Percentiles rank a stretch among this genome's conserved stretches.
These are phyloP conservation scores for Chondrilla cf. caribensis DNA, from an alignment of 37 sponge, comb jelly and placozoan species.

Conservation along the genomic window DNA sequence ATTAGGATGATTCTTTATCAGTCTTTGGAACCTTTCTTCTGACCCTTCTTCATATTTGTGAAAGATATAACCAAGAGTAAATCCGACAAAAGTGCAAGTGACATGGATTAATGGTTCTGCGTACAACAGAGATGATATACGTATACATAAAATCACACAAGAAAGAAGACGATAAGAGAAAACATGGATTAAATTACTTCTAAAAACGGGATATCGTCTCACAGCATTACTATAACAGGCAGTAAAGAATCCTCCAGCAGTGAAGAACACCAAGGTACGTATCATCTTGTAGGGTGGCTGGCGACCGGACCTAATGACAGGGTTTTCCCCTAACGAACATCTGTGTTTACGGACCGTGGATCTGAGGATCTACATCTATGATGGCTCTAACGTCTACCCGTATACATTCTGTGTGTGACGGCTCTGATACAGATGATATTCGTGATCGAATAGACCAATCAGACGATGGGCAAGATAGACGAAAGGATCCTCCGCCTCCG, in stretches of 20 bases:
- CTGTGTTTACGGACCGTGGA: too few species aligned
- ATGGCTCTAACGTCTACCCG: too few species aligned
- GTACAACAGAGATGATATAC: not conserved
- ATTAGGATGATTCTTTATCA: constrained; percentile 50
- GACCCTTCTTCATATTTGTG: constrained; percentile 74
- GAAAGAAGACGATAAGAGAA: too few species aligned
- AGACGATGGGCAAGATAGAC: too few species aligned
- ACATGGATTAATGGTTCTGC: constrained; percentile 64
- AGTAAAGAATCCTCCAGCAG: constrained; percentile 64
- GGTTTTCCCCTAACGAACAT: too few species aligned
- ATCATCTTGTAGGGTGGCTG: constrained; percentile 18
- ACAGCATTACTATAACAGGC: constrained; percentile 72
- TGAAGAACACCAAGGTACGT: constrained; percentile 61
- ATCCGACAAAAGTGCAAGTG: constrained; percentile 40
- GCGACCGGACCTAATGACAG: too few species aligned
- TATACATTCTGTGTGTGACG: too few species aligned
- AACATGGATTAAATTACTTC: constrained; percentile 52
- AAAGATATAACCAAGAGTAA: constrained; percentile 43
- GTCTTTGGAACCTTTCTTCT: constrained; percentile 39
- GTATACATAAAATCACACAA: too few species aligned
- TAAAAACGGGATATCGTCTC: constrained; percentile 53
- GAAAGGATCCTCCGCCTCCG: too few species aligned
- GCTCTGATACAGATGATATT: too few species aligned
- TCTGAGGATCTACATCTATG: too few species aligned
- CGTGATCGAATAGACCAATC: too few species aligned